Percentiles rank a stretch among this genome's conserved stretches.
Evolutionary conservation across 37 sponge, comb jelly and placozoan genomes (phyloP).

Genomic region (Ianthella basta): DNA sequence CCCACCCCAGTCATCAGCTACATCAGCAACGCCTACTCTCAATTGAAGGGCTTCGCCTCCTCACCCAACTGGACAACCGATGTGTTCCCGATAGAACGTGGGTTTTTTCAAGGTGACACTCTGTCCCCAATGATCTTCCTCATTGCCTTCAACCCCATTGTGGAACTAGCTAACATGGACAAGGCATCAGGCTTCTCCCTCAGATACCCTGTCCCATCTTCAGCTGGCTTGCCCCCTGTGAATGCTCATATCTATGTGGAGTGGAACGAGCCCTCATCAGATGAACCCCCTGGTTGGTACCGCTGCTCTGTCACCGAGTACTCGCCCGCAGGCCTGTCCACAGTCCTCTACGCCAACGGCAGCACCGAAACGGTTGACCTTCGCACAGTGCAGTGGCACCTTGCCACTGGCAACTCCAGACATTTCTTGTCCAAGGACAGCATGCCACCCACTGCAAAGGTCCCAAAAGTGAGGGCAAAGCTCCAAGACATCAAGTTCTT

Average conservation of each 20-base stretch:
- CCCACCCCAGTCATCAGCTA: slow-evolving; percentile 4
- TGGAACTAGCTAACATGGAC: not conserved
- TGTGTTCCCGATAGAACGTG: not conserved
- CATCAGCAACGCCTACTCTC: slow-evolving; percentile 14
- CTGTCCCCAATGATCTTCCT: slow-evolving; percentile 33
- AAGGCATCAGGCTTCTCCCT: not conserved
- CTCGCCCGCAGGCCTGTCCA: not conserved
- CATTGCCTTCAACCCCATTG: slow-evolving; percentile 26
- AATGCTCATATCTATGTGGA: no score
- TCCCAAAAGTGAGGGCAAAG: not conserved
- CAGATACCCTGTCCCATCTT: not conserved
- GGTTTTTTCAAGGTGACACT: slow-evolving; percentile 39
- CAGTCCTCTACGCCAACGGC: not conserved
- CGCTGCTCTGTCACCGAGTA: no score
- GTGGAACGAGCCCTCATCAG: no score
- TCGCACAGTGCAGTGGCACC: not conserved
- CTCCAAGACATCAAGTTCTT: not conserved
- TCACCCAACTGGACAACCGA: slow-evolving; percentile 14
- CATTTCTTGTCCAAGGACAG: not conserved
- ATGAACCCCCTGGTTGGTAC: no score
- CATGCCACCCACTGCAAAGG: not conserved
- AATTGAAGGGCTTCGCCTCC: slow-evolving; percentile 4
- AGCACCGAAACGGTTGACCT: no score
- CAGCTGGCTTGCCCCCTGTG: not conserved
- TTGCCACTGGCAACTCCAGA: not conserved